phyloP scores from a whole-genome alignment of 2,797 vertebrate species.

The Cossypha polioptera region DNA sequence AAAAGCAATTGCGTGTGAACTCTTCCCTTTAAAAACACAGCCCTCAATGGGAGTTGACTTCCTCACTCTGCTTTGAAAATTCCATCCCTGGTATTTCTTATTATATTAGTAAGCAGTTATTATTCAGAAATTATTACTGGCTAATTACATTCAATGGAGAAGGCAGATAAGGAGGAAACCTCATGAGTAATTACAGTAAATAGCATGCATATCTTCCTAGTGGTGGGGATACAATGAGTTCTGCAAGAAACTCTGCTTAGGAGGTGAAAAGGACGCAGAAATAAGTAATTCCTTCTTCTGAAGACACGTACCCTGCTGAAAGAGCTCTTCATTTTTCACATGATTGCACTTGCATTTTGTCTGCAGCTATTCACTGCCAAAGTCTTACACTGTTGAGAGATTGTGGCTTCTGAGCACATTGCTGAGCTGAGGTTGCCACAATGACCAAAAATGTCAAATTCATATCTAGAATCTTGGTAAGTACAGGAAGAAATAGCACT shows the following conservation, averaged over 20 bases:
- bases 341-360: background rate
- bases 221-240: background rate
- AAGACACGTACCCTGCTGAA: background rate
- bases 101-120: slow-evolving; percentile 49
- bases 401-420: background rate
- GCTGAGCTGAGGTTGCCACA: background rate
- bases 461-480: background rate
- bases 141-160: slow-evolving; percentile 36
- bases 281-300: background rate
- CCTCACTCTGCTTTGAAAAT: slow-evolving; percentile 42
- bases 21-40: slow-evolving; percentile 54
- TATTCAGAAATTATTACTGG: slow-evolving; percentile 20
- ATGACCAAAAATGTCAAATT: background rate
- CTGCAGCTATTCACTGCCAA: background rate
- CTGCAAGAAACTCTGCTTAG: background rate
- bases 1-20: slow-evolving; percentile 25
- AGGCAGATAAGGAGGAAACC: slow-evolving; percentile 39
- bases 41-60: slow-evolving; percentile 39
- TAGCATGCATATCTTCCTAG: background rate
- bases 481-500: background rate
- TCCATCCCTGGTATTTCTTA: slow-evolving; percentile 39
- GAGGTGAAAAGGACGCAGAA: background rate
- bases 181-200: slow-evolving; percentile 32
- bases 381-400: background rate
- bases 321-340: slow-evolving; percentile 15